Evolutionary conservation across 2,888 invertebrate species (phyloP), one percentile per base, ranked within the genome.

Genomic region (Physocephala rufipes): DNA sequence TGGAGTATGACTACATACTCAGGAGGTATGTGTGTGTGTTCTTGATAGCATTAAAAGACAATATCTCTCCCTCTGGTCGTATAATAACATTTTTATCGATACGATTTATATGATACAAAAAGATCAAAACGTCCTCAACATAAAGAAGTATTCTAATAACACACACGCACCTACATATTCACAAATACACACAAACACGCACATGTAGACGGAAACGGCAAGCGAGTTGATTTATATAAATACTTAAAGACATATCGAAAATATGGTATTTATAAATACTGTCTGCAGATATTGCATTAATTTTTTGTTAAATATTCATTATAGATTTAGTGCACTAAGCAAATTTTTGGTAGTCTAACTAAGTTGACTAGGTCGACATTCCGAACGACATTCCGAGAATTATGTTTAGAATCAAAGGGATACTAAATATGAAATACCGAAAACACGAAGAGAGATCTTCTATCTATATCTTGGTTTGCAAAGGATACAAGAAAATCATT

Each of bases 11-110:
- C 5, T 36, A 36, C 36, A 36, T 36, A 36, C 36, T 7, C 9
- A n/a, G n/a, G n/a, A n/a, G n/a, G n/a, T n/a, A n/a, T 36, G 4
- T 36, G 36, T 36, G 9, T 9, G 9, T 36, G 9, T 36, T 36
- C 9, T 4, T 36, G 36, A 7, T 36, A 36, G 47, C 16, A 30
- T 36, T 30, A 19, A 47, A 49, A 55, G 9, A 62, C 61, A 64
- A 58, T 59, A 45, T n/a, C 9, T 66, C 63, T 82, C 83, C 83
- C 82, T 81, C 78, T 76, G 82, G 82, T 79, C 76, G 83, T 79
- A 81, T 83, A 82, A 81, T 80, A 82, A 81, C 79, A 81, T 81
- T 80, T 82, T 82, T 82, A 83, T 82, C 82, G 82, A 83, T 82
- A 81, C 81, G 79, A 83, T 83, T 83, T 82, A 82, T 82, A 78